phyloP scores from a whole-genome alignment of 2,113 vertebrate species.

The Gallinago undulata region DNA sequence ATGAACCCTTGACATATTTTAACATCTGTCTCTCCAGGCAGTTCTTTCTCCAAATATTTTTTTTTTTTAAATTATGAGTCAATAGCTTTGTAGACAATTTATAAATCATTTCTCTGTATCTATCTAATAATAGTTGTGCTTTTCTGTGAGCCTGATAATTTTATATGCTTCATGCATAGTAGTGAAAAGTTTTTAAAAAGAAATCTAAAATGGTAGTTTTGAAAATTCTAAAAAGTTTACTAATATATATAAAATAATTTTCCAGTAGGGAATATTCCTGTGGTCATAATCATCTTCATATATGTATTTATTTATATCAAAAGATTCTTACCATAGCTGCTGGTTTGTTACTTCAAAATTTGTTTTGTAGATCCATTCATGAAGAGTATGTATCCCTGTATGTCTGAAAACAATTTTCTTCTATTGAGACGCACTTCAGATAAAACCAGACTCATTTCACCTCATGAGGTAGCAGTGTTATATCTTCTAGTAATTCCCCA shows the following conservation, averaged over 20 bases:
- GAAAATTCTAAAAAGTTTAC: conserved; percentile 56
- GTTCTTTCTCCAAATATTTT: conserved; percentile 57
- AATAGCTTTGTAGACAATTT: conserved; percentile 54
- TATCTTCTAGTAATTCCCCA: conserved; percentile 15
- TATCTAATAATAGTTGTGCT: conserved; percentile 53
- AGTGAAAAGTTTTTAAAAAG: conserved; percentile 52
- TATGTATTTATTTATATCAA: conserved; percentile 51
- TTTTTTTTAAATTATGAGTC: conserved; percentile 44
- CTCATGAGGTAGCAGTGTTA: conserved; percentile 35
- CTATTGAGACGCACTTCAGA: conserved; percentile 46
- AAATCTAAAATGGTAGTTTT: conserved; percentile 46
- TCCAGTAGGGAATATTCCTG: conserved; percentile 40
- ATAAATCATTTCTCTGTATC: conserved; percentile 50
- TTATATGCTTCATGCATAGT: conserved; percentile 62
- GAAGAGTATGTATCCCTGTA: conserved; percentile 44
- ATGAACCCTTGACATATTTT: conserved; percentile 62
- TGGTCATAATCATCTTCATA: conserved; percentile 60
- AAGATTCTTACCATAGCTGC: conserved; percentile 29
- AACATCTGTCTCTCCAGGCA: conserved; percentile 62
- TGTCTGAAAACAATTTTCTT: conserved; percentile 57
- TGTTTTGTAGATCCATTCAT: conserved; percentile 55
- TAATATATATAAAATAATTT: conserved; percentile 50
- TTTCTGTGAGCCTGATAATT: conserved; percentile 51
- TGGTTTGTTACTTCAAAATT: conserved; percentile 59
- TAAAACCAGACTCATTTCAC: conserved; percentile 54